Evolutionary conservation across 92 coral and sea anemone genomes (phyloP), one percentile per base, ranked within the genome.

Genomic region (Metridium senile): DNA sequence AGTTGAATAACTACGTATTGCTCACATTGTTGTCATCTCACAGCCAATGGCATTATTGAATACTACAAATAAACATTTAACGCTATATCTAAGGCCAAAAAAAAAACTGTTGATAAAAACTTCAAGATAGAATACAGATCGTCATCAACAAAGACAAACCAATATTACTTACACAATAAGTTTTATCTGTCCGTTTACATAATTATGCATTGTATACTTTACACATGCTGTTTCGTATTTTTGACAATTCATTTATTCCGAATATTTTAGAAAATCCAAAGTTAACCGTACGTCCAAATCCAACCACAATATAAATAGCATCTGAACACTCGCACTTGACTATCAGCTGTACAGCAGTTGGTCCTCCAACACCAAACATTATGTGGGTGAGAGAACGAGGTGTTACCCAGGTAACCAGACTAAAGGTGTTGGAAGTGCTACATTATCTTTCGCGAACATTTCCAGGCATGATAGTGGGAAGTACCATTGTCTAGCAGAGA

Each of bases 281-380:
- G 11, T 46, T 26, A 29, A 47, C 77, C 21, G 28, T 22, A 1
- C 65, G 65, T 25, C 65, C 65, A 22, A 21, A 59, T 26, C 17
- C 31, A 21, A 19, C 32, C 11, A 54, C 52, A 0, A 32, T n/a
- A n/a, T n/a, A n/a, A n/a, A n/a, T 31, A 45, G 67, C 33, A 17
- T 33, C 26, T 26, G 75, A 77, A 52, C 28, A 26, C 47, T 23
- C 56, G 17, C 49, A 53, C 1, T 18, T 77, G 23, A 49, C 1
- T 21, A 1, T 77, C 11, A 2, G 6, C 0, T 77, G 82, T 56
- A 33, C 54, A 28, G 64, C 82, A 20, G 33, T 39, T 46, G 82
- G 82, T 56, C 56, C 65, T 31, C 82, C 82, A 30, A 77, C 47
- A 56, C 82, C 82, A 22, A 77, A 66, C 19, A 33, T 77, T 74